phyloP scores from a whole-genome alignment of 2,888 invertebrate genomes.

The Scelioninae gen. 1 region DNA sequence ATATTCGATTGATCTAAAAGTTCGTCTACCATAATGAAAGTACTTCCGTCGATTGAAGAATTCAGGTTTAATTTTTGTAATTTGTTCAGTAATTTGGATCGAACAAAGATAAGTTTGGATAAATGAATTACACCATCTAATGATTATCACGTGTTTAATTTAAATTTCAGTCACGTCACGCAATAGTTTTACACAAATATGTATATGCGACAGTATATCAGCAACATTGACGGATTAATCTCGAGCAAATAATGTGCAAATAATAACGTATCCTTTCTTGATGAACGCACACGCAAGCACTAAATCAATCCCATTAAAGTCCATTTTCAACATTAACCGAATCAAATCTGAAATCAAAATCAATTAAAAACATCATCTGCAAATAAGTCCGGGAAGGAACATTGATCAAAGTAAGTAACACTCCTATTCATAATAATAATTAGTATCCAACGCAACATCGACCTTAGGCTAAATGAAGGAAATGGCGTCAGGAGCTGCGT shows the following conservation, averaged over 20 bases:
- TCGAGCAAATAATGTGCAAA: neutral
- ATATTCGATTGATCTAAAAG: conserved; percentile 14
- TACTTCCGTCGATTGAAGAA: conserved; percentile 1
- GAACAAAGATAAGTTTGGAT: neutral
- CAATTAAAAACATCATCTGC: conserved; percentile 28
- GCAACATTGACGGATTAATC: no score
- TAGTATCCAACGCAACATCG: conserved; percentile 49
- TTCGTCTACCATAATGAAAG: neutral
- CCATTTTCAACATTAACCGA: conserved; percentile 17
- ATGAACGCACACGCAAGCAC: conserved; percentile 12
- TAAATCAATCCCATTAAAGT: conserved; percentile 22
- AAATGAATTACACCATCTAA: neutral
- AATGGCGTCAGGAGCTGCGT: conserved; percentile 71
- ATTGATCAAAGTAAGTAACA: conserved; percentile 38
- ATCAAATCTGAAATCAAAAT: conserved; percentile 12
- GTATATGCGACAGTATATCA: no score
- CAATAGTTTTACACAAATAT: no score
- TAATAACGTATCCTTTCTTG: neutral
- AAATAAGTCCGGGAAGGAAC: conserved; percentile 36
- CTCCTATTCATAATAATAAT: conserved; percentile 59
- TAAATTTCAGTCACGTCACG: conserved; percentile 12
- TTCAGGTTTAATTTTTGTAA: neutral
- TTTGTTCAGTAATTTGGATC: neutral
- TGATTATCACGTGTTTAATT: neutral
- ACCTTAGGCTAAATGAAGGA: conserved; percentile 63